phyloP scores from a whole-genome alignment of 2,113 vertebrate species.

The Clarias gariepinus region DNA sequence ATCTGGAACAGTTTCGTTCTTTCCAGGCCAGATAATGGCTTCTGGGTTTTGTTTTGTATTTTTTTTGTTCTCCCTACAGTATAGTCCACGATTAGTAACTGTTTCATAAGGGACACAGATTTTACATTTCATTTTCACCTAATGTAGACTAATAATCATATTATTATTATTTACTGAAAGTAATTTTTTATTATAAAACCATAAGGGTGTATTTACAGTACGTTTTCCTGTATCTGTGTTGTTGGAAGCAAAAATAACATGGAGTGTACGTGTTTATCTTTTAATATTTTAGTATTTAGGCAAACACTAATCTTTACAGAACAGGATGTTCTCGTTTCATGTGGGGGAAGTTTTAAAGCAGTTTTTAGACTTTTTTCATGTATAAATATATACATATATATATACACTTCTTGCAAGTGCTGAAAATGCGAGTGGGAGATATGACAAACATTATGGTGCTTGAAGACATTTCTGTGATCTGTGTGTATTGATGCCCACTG shows the following conservation, averaged over 20 bases:
- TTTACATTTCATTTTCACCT: background rate
- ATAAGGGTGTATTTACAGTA: too few relatives aligned
- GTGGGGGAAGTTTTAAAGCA: background rate
- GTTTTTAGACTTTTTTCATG: background rate
- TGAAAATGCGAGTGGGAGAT: background rate
- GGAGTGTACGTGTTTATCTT: too few relatives aligned
- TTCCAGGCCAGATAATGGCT: slow-evolving; percentile 46
- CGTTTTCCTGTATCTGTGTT: too few relatives aligned
- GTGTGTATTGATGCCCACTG: too few relatives aligned
- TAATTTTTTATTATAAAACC: too few relatives aligned
- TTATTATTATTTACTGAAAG: background rate
- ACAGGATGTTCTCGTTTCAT: background rate
- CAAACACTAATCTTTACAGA: background rate
- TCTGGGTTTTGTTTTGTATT: slow-evolving; percentile 4
- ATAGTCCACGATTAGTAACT: background rate
- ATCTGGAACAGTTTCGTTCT: slow-evolving; percentile 48
- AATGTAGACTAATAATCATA: background rate
- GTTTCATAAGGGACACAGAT: background rate
- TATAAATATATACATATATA: background rate
- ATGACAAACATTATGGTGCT: background rate
- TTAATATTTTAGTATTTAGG: too few relatives aligned
- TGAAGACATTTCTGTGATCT: too few relatives aligned
- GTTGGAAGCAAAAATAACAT: too few relatives aligned
- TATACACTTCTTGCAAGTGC: background rate
- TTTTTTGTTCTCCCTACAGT: background rate